Evolutionary conservation across 2,113 vertebrate genomes (phyloP).

Genomic region (Physeter macrocephalus): DNA sequence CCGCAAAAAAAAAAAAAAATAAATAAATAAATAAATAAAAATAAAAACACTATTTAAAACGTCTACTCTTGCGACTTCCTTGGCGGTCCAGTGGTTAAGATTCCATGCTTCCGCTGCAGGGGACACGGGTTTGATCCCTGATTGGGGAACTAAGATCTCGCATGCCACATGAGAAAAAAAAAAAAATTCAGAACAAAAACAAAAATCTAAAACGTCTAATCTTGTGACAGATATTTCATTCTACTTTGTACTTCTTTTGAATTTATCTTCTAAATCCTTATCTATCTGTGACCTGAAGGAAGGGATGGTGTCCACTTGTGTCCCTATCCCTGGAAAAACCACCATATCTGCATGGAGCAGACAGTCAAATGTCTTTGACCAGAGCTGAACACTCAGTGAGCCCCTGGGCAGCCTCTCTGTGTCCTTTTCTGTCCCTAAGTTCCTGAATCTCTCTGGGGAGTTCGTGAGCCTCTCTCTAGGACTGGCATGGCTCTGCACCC

Average conservation of each 20-base stretch:
- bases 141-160: not conserved
- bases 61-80: not conserved
- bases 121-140: not conserved
- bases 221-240: not conserved
- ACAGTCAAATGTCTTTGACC: not conserved
- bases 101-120: not conserved
- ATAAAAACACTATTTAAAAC: not conserved
- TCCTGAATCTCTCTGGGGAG: not conserved
- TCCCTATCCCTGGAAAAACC: not conserved
- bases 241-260: not conserved
- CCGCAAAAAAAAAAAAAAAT: no score
- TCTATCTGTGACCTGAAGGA: not conserved
- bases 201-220: not conserved
- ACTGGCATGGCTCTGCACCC: not conserved
- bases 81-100: not conserved
- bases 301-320: not conserved
- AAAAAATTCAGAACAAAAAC: not conserved
- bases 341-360: not conserved
- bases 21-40: no score
- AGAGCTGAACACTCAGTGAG: not conserved
- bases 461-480: conserved; percentile 4
- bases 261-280: not conserved
- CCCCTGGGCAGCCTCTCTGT: not conserved
- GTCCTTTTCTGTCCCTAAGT: not conserved
- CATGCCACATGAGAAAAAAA: not conserved